Base-by-base conservation (phyloP, 2,113 vertebrate species). In the Suncus etruscus region DNA sequence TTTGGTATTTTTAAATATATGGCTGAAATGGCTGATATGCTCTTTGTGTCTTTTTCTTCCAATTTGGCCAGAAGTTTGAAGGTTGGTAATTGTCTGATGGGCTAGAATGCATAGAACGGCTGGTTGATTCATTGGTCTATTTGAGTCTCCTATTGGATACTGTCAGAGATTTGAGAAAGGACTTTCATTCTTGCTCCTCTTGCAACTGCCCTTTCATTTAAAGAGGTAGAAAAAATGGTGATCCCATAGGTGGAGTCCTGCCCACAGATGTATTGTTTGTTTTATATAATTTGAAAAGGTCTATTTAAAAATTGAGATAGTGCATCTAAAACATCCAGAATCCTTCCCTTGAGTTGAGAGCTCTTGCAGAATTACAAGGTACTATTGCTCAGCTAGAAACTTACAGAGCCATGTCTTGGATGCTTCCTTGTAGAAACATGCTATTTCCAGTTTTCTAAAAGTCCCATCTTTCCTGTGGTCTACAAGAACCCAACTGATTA, bases 371-470 rank as follows among this genome's bases (percentile, higher is more conserved):
- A 68, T 9, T 20, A 6, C 10, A 0, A 12, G 24, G 12, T 20
- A 69, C 10, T 0, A 0, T 3, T 29, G 73, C 20, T 45, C 65
- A 3, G 3, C 0, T 0, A 32, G 66, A 31, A 8, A 25, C 61
- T 51, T 15, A 1, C 50, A 51, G 78, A 77, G 48, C 15, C 2
- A 3, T 10, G n/a, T 4, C 20, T 24, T 9, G 7, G 75, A 39
- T 15, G 0, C 3, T 8, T 32, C 51, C 7, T 77, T 77, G 18
- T 11, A 15, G 45, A 15, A 58, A 8, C 4, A 0, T 2, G 3
- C 48, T 78, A 68, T 39, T 54, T 54, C 39, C 51, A 7, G 6
- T 18, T 24, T 65, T 24, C 68, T 12, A 25, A 27, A 12, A 9
- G 69, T 45, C 39, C 45, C n/a, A 31, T 50, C 22, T 7, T n/a